These are phyloP conservation scores for Aphelenchoides besseyi DNA, from an alignment of 1,140 invertebrate genomes.

Conservation along the genomic window DNA sequence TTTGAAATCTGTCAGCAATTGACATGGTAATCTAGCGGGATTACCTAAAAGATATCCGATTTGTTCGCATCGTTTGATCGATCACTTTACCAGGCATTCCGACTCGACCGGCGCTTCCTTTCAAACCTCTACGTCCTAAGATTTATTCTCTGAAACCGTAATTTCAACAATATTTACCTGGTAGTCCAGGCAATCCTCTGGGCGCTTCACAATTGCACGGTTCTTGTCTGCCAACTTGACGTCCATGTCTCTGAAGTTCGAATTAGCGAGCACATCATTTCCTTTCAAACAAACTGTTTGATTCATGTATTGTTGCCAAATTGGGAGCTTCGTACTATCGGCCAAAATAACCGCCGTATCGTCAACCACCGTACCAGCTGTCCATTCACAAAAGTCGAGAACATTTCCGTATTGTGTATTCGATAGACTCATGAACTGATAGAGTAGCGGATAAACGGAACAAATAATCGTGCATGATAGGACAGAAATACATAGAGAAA, in stretches of 20 bases:
- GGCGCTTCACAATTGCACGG: conserved; percentile 32
- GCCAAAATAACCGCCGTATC: conserved; percentile 31
- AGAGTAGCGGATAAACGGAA: conserved; percentile 35
- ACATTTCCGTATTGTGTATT: conserved; percentile 41
- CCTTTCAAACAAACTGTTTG: not conserved
- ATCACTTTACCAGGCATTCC: not conserved
- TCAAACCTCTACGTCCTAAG: conserved; percentile 42
- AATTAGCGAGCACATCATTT: conserved; percentile 13
- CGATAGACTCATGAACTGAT: conserved; percentile 41
- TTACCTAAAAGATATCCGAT: conserved; percentile 27
- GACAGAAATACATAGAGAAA: conserved; percentile 36
- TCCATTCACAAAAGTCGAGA: conserved; percentile 46
- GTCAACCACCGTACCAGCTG: conserved; percentile 36
- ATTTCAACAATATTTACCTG: no score
- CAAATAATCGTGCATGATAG: conserved; percentile 39
- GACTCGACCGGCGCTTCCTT: conserved; percentile 36
- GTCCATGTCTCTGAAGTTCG: conserved; percentile 24
- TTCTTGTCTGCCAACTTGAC: conserved; percentile 26
- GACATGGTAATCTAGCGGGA: conserved; percentile 52
- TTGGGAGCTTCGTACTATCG: conserved; percentile 29
- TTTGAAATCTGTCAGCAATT: conserved; percentile 50
- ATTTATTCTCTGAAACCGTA: no score
- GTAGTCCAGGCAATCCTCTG: conserved; percentile 27
- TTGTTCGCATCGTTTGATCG: conserved; percentile 36
- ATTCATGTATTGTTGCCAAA: conserved; percentile 14